phyloP scores from a whole-genome alignment of 1,140 invertebrate species.

The Cherax quadricarinatus region DNA sequence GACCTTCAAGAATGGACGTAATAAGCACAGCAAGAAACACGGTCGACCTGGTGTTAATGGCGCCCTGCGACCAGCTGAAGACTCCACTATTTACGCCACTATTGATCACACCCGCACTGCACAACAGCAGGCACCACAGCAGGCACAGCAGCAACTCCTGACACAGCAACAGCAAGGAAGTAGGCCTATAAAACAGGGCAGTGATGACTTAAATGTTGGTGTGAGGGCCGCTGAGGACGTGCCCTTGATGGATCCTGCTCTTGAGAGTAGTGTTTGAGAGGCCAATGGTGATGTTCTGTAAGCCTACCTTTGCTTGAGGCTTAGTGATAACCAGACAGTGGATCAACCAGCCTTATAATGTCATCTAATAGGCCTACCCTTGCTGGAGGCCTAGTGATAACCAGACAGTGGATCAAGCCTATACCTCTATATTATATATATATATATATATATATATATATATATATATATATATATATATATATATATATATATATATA shows the following conservation, averaged over 20 bases:
- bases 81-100: conserved; percentile 84
- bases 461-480: too few species aligned
- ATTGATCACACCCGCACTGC: conserved; percentile 81
- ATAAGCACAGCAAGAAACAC: conserved; percentile 30
- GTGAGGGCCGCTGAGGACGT: conserved; percentile 48
- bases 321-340: too few species aligned
- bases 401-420: too few species aligned
- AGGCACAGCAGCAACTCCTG: not conserved
- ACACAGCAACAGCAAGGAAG: not conserved
- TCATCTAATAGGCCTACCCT: too few species aligned
- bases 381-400: too few species aligned
- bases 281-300: not conserved
- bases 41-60: conserved; percentile 44
- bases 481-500: too few species aligned
- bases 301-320: too few species aligned
- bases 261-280: conserved; percentile 62
- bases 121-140: conserved; percentile 19
- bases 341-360: too few species aligned
- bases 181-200: conserved; percentile 2
- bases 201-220: not conserved
- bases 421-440: too few species aligned
- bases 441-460: too few species aligned
- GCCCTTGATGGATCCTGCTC: conserved; percentile 50
- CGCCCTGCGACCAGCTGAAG: conserved; percentile 75
- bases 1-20: conserved; percentile 77